phyloP scores from a whole-genome alignment of 2,888 invertebrate species.

The Acholoe squamosa region DNA sequence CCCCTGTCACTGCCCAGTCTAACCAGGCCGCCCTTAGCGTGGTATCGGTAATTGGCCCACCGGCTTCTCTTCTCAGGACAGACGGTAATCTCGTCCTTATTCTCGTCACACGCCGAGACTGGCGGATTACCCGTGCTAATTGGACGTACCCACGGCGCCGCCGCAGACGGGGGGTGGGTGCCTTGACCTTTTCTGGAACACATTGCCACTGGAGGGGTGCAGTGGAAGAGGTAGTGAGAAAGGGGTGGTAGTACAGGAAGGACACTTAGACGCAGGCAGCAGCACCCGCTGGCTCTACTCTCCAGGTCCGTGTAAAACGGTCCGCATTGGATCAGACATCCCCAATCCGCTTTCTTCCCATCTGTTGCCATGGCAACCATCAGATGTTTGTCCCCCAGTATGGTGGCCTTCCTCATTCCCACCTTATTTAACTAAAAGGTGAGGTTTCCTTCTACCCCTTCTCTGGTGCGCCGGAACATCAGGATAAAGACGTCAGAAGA shows the following conservation, averaged over 20 bases:
- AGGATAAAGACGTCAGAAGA: too few relatives aligned
- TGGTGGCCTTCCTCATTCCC: too few relatives aligned
- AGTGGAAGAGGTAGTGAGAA: background rate
- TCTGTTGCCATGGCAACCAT: background rate
- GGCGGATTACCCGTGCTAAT: constrained; percentile 32
- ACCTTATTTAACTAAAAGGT: too few relatives aligned
- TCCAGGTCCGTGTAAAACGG: background rate
- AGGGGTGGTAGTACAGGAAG: background rate
- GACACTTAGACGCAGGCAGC: background rate
- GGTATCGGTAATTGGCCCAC: constrained; percentile 1
- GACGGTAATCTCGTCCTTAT: constrained; percentile 35
- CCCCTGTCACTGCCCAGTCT: background rate
- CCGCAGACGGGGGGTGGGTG: background rate
- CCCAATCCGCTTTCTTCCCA: background rate
- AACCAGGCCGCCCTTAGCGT: background rate
- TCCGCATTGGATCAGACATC: background rate
- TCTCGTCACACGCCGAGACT: constrained; percentile 47
- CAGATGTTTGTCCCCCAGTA: background rate
- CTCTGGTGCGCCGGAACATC: too few relatives aligned
- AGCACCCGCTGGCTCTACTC: background rate
- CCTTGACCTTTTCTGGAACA: constrained; percentile 28
- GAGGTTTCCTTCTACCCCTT: too few relatives aligned
- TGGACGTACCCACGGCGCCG: background rate
- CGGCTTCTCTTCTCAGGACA: background rate
- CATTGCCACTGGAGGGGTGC: constrained; percentile 10